Conservation (phyloP, 1,140 invertebrate genomes). For the Caenorhabditis briggsae region DNA sequence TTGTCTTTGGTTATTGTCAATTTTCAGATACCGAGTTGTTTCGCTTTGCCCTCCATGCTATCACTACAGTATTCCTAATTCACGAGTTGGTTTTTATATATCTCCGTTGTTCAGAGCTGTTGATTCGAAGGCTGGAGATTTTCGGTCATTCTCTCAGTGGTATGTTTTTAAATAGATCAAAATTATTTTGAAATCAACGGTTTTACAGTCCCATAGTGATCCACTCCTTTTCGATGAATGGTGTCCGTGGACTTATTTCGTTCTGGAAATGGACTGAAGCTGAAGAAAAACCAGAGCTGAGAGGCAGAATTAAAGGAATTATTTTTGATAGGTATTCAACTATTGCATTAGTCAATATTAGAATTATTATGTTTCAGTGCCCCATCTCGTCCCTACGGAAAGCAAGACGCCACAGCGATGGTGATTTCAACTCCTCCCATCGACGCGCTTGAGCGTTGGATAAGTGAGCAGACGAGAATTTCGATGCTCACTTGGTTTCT, state of each 20-base stretch:
- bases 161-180: background rate
- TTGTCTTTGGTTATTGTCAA: background rate
- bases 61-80: constrained; percentile 61
- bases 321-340: constrained; percentile 57
- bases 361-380: constrained; percentile 47
- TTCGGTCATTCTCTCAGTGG: constrained; percentile 44
- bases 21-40: constrained; percentile 54
- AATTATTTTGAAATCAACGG: background rate
- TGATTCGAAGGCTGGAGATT: constrained; percentile 54
- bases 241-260: constrained; percentile 57
- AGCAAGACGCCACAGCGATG: constrained; percentile 53
- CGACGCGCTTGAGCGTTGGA: constrained; percentile 50
- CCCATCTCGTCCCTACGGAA: constrained; percentile 35
- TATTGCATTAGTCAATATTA: background rate
- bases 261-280: constrained; percentile 64
- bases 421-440: constrained; percentile 56
- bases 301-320: constrained; percentile 54
- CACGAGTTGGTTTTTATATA: constrained; percentile 61
- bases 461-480: constrained; percentile 2
- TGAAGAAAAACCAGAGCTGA: constrained; percentile 55
- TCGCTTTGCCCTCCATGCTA: constrained; percentile 50
- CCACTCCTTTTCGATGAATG: constrained; percentile 61
- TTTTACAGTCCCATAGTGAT: constrained; percentile 59
- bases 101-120: constrained; percentile 55
- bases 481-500: constrained; percentile 43